A percentile compares a stretch with the other conserved stretches of the same genome.
These are phyloP conservation scores for Brachionichthys hirsutus DNA, from an alignment of 2,113 vertebrate species.

Conservation along the genomic window DNA sequence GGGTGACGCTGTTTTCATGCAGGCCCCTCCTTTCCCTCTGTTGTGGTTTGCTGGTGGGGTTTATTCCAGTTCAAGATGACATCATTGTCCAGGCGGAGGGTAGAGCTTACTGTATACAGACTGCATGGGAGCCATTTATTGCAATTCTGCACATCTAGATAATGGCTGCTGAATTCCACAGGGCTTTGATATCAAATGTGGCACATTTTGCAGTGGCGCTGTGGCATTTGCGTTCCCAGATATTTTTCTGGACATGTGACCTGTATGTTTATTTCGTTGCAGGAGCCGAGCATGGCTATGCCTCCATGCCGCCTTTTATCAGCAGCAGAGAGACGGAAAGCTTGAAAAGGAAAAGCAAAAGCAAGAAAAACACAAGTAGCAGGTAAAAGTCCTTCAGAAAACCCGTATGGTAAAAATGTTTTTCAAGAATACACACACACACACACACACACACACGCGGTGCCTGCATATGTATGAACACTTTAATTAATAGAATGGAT, in stretches of 20 bases:
- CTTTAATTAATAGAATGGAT: no score
- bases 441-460: not conserved
- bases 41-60: slow-evolving; percentile 79
- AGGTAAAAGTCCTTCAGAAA: slow-evolving; percentile 75
- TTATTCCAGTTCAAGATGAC: slow-evolving; percentile 84
- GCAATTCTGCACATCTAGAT: slow-evolving; percentile 2
- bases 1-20: slow-evolving; percentile 54
- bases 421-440: no score
- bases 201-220: slow-evolving; percentile 12
- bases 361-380: slow-evolving; percentile 88
- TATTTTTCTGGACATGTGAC: slow-evolving; percentile 40
- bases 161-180: slow-evolving; percentile 6
- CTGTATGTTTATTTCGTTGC: slow-evolving; percentile 67
- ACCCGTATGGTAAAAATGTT: not conserved
- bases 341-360: slow-evolving; percentile 87
- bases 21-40: slow-evolving; percentile 70
- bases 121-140: slow-evolving; percentile 29
- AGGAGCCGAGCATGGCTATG: slow-evolving; percentile 96
- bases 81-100: slow-evolving; percentile 76
- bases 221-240: slow-evolving; percentile 32
- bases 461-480: no score
- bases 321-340: slow-evolving; percentile 84
- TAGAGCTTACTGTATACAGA: slow-evolving; percentile 39
- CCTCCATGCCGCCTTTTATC: slow-evolving; percentile 89
- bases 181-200: not conserved